Evolutionary conservation across 2,113 vertebrate species (phyloP), one percentile per base, ranked within the genome.

Genomic region (Melanocharis versteri): DNA sequence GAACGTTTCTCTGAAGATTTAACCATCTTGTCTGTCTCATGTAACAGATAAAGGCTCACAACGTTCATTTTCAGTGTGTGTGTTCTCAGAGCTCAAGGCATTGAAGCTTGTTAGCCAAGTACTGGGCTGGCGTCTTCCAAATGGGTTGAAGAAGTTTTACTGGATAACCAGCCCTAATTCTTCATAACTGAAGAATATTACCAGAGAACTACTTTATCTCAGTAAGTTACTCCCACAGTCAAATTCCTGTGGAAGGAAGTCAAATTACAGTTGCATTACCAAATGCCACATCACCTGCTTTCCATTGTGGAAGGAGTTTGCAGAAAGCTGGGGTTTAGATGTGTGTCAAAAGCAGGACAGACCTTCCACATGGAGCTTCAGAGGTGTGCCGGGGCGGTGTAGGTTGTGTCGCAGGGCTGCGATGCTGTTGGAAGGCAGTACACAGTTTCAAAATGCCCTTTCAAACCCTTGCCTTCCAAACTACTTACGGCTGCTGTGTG

Each of bases 381-480:
- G 42, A 60, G 77, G 11, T 2, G 0, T 61, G 31, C 35, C 42
- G 3, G 22, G 53, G 37, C 11, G 3, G 9, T 6, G 1, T 3
- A 7, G 45, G 47, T 19, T 33, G 33, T 62, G n/a, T 26, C 31
- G 11, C 13, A 12, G 51, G 19, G 30, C 7, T 78, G 6, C 50
- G 20, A 37, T 33, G 45, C 30, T 54, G 12, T 30, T 56, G 48
- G 16, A 54, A 76, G 44, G 58, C 58, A 76, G 40, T 31, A n/a
- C 5, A 0, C 62, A 51, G 18, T 56, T 93, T 42, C 21, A 77
- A 56, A 94, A 69, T 22, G 54, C 40, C 40, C 22, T 83, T 87
- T 72, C 48, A 56, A 83, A 30, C 44, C 26, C 3, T 50, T 54
- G 53, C 33, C 64, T 84, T 69, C 45, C 62, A n/a, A 28, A 37